Evolutionary conservation across 2,113 vertebrate genomes (phyloP), one percentile per base, ranked within the genome.

Genomic region (Microtus ochrogaster): DNA sequence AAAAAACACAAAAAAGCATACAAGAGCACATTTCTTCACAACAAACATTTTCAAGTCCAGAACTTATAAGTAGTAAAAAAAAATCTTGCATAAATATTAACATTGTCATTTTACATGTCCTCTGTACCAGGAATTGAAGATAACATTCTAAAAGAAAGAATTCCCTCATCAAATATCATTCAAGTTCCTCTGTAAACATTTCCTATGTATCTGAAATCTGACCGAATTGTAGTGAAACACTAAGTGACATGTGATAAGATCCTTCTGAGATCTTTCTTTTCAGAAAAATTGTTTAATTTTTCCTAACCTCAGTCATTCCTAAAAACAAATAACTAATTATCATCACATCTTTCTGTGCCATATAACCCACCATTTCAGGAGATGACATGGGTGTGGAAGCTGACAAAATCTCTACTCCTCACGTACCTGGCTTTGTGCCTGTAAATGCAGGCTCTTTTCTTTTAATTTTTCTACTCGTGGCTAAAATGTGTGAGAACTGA

Each of bases 61-160:
- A 6, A 78, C 26, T 84, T 90, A 82, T 61, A 95, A 90, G 12
- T 93, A 92, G 91, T 70, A 93, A 91, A 90, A 58, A 76, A 2
- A 73, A 77, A 92, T 52, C 5, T 83, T 85, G 0, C 52, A 83
- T 78, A 55, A 91, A 63, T 72, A 61, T 94, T 94, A 92, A 44
- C 24, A 91, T 72, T 73, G 13, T 3, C 36, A 49, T 96, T 87
- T 84, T 66, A 5, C 14, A 63, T 78, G 22, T 47, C 22, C 89
- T 77, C 16, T 87, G 13, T 90, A 66, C 52, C 17, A 78, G 0
- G 77, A 89, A 82, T 82, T 26, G 36, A 58, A 76, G 58, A 44
- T 24, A 81, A 30, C 28, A 47, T 85, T 96, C 17, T n/a, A n/a
- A 63, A 70, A 7, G 47, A 49, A 72, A n/a, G 2, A 3, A 55